Conservation (phyloP, 2,113 vertebrate genomes). For the Malurus cyaneus region DNA sequence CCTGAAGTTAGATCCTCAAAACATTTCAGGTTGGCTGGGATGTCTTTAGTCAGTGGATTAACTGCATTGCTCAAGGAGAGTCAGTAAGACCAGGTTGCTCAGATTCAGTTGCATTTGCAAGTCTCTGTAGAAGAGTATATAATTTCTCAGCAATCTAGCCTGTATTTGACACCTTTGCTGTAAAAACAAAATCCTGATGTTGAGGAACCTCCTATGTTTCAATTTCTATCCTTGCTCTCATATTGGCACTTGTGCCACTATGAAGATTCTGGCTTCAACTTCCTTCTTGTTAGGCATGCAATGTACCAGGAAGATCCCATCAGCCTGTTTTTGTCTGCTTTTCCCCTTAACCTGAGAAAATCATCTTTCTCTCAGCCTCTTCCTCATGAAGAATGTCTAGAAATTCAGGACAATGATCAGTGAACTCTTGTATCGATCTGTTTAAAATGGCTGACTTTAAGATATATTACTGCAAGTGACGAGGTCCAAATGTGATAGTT, state of each 20-base stretch:
- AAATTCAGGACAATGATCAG: neutral
- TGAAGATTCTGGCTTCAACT: neutral
- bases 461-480: neutral
- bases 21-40: neutral
- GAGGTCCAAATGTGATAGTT: neutral
- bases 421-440: neutral
- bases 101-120: neutral
- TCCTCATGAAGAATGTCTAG: neutral
- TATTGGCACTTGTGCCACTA: neutral
- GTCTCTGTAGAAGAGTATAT: neutral
- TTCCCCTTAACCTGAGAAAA: neutral
- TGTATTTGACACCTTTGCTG: neutral
- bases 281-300: neutral
- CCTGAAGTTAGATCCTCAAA: neutral
- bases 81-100: neutral
- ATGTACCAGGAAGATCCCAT: rapidly evolving
- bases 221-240: neutral
- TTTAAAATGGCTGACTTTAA: neutral
- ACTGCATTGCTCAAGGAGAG: neutral
- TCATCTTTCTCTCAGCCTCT: neutral
- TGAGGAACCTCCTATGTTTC: neutral
- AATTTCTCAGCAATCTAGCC: neutral
- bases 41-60: neutral
- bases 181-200: neutral
- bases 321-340: neutral